These are phyloP conservation scores for Amblyopsis hoosieri DNA, from an alignment of 2,797 vertebrate species.

Conservation along the genomic window DNA sequence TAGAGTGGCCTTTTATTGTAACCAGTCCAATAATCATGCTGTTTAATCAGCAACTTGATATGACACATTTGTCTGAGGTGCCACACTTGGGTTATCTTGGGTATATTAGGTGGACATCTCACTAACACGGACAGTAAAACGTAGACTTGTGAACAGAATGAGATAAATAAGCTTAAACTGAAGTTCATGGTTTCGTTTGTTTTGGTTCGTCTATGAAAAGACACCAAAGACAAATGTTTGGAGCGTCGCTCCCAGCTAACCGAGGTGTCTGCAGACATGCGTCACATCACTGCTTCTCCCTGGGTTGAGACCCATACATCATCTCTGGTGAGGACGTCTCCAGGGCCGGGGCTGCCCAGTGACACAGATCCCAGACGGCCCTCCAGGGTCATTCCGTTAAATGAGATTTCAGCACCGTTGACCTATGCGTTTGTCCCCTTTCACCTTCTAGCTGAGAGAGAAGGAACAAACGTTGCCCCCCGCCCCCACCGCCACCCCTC, in stretches of 20 bases:
- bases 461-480: constrained; percentile 53
- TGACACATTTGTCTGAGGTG: too few relatives aligned
- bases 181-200: too few relatives aligned
- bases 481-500: not conserved
- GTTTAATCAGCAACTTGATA: too few relatives aligned
- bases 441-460: constrained; percentile 63
- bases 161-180: too few relatives aligned
- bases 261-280: not conserved
- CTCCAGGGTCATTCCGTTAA: constrained; percentile 69
- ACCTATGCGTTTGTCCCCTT: constrained; percentile 57
- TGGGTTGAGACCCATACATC: constrained; percentile 57
- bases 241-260: not conserved
- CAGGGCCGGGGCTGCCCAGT: constrained; percentile 24
- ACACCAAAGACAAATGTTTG: too few relatives aligned
- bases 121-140: too few relatives aligned
- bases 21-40: too few relatives aligned
- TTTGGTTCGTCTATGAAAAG: too few relatives aligned
- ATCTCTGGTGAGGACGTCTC: constrained; percentile 47
- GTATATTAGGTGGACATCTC: too few relatives aligned
- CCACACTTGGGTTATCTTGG: too few relatives aligned
- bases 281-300: constrained; percentile 8
- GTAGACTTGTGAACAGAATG: too few relatives aligned
- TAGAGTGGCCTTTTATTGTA: too few relatives aligned
- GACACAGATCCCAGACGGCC: constrained; percentile 48
- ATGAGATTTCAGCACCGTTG: constrained; percentile 77